Conservation (phyloP, 2,113 vertebrate genomes). For the Ascaphus truei region DNA sequence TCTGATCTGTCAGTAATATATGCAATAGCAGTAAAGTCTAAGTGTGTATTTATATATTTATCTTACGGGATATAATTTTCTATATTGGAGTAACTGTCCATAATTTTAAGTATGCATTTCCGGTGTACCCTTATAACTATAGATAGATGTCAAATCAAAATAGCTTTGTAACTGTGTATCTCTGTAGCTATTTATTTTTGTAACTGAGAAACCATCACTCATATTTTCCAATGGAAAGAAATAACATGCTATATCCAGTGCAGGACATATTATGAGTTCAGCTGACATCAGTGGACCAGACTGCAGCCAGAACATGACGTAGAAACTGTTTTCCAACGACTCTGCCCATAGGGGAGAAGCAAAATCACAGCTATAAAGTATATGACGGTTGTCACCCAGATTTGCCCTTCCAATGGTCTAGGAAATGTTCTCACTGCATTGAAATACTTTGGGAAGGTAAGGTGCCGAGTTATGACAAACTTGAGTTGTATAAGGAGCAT, state of each 20-base stretch:
- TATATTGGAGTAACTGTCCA: no score
- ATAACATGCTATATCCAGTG: not conserved
- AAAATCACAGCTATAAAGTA: conserved; percentile 1
- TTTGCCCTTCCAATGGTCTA: not conserved
- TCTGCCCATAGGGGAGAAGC: not conserved
- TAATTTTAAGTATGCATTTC: no score
- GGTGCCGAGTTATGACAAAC: not conserved
- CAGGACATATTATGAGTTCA: not conserved
- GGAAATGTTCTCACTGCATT: not conserved
- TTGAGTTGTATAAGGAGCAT: not conserved
- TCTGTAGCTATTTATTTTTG: conserved; percentile 6
- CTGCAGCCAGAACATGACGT: conserved; percentile 7
- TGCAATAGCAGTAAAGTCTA: no score
- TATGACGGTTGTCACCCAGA: not conserved
- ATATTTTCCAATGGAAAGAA: conserved; percentile 24
- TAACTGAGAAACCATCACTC: not conserved
- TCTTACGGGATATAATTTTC: no score
- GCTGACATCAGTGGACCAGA: not conserved
- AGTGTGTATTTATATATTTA: no score
- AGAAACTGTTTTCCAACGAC: conserved; percentile 9
- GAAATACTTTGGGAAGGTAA: not conserved
- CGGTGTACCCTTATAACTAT: not conserved
- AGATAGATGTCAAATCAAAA: not conserved
- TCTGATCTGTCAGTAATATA: no score
- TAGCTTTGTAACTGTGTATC: not conserved